Evolutionary conservation across 2,797 vertebrate genomes (phyloP), one percentile per base, ranked within the genome.

Genomic region (Euthynnus affinis): DNA sequence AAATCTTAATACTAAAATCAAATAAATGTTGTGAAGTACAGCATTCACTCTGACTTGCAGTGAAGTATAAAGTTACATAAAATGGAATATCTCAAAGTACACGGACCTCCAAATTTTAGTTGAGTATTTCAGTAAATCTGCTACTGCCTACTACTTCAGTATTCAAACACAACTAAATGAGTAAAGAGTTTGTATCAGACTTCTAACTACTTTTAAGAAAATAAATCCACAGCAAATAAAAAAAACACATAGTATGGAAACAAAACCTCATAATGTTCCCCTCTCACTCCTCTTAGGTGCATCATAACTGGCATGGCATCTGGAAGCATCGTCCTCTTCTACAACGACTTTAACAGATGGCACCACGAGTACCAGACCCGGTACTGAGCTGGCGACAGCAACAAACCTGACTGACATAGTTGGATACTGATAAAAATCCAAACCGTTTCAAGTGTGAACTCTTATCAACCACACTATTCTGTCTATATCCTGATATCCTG

Each of bases 331-430:
- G 98, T 99, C n/a, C 97, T 99, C 69, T 99, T 99, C 93, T 98
- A 99, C 96, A 99, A 98, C 3, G 97, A 99, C 89, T 99, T 99
- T 89, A 99, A 99, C 92, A 96, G 97, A 74, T 99, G 98, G 98
- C 98, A 99, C 83, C 97, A 98, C 0, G 98, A 99, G 91, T 98
- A 99, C 94, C 98, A 99, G 80, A 99, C 96, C 74, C 94, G 98
- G 87, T 99, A 98, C 95, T 99, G 95, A 99, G 53, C 78, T 4
- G 60, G 32, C 76, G 22, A 2, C 58, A n/a, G 56, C 82, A 23
- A 17, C 42, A n/a, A 53, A 20, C 76, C 17, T 42, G 61, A 79
- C 76, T 76, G 76, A 84, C 34, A 2, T 27, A 59, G 61, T 27
- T 8, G 29, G 15, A 60, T 2, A 40, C 59, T 53, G 65, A 69